A percentile compares a stretch with the other conserved stretches of the same genome.
Conservation (phyloP, 2,888 invertebrate species). For the Lucinisca nassula region DNA sequence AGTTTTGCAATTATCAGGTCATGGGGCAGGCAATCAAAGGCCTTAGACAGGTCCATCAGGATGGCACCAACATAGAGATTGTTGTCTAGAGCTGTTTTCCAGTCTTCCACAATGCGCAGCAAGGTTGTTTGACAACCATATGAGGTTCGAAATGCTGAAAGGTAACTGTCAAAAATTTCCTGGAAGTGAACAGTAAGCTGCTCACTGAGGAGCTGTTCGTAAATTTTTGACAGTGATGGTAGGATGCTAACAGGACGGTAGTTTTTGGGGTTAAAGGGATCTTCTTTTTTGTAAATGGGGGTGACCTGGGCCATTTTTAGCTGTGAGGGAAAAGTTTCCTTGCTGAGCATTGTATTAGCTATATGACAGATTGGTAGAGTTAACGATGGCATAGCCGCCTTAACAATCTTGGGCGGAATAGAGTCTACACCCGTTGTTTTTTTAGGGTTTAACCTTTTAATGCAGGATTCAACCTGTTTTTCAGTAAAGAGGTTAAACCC, state of each 20-base stretch:
- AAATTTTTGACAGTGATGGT: slow-evolving; percentile 11
- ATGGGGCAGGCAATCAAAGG: slow-evolving; percentile 3
- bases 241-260: slow-evolving; percentile 41
- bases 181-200: slow-evolving; percentile 23
- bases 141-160: slow-evolving; percentile 15
- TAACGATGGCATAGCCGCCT: not conserved
- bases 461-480: not conserved
- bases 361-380: not conserved
- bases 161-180: slow-evolving; percentile 12
- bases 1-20: not conserved
- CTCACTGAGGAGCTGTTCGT: slow-evolving; percentile 14
- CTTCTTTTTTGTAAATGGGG: slow-evolving; percentile 41
- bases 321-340: not conserved
- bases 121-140: slow-evolving; percentile 39
- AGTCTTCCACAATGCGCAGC: not conserved
- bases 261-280: slow-evolving; percentile 28
- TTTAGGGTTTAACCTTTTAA: slow-evolving; percentile 1
- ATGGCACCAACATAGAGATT: not conserved
- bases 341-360: not conserved
- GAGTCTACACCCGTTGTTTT: slow-evolving; percentile 32
- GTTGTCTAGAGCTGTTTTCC: not conserved
- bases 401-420: slow-evolving; percentile 32
- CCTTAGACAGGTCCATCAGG: not conserved
- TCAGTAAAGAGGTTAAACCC: not conserved
- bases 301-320: slow-evolving; percentile 25